These are phyloP conservation scores for Corythaixoides concolor DNA, from an alignment of 2,113 vertebrate genomes.

Conservation along the genomic window DNA sequence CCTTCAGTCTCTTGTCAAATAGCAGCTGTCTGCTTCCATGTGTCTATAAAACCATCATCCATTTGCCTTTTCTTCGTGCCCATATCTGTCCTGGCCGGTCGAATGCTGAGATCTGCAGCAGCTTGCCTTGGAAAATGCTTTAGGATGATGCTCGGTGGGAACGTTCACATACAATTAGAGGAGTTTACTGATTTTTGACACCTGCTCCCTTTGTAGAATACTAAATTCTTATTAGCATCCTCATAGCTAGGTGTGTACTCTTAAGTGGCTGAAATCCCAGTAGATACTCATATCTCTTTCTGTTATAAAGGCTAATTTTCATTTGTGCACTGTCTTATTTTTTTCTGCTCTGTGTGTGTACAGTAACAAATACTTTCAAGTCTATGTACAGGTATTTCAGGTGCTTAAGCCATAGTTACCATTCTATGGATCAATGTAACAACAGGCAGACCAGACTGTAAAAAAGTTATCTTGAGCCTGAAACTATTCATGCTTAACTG, in stretches of 20 bases:
- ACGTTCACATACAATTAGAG: not conserved
- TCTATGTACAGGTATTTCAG: not conserved
- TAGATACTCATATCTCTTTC: not conserved
- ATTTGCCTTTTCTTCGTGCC: not conserved
- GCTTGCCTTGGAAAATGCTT: not conserved
- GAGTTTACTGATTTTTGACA: not conserved
- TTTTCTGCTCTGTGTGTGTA: not conserved
- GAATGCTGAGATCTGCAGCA: not conserved
- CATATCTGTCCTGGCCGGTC: not conserved
- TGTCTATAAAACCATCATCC: not conserved
- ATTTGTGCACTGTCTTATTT: not conserved
- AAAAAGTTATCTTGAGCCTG: not conserved
- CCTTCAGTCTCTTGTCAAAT: not conserved
- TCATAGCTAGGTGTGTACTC: not conserved
- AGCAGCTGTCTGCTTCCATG: not conserved
- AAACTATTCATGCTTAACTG: not conserved
- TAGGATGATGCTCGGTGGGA: not conserved
- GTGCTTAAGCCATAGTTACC: not conserved
- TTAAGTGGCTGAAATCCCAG: not conserved
- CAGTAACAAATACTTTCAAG: not conserved
- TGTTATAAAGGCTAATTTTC: not conserved
- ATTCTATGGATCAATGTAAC: not conserved
- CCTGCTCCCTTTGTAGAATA: not conserved
- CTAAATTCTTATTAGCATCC: not conserved
- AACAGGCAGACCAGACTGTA: not conserved